Base-by-base conservation (phyloP, 2,113 vertebrate species). In the Oryzias woworae region DNA sequence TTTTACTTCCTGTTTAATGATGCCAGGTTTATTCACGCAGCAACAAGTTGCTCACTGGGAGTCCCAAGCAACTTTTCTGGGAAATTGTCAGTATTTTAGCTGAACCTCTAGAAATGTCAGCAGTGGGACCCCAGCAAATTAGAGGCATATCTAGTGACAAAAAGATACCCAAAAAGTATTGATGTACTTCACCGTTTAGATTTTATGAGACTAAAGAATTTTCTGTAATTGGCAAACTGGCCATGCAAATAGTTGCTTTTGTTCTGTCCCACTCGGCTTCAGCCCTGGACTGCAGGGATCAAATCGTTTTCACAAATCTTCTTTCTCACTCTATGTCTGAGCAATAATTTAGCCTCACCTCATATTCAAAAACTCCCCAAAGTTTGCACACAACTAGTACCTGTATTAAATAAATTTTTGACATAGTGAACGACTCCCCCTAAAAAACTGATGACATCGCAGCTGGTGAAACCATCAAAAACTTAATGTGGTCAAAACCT, bases 21-120 rank as follows among this genome's bases (percentile, higher is more conserved):
- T 58, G 46, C 22, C 2, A 14, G 5, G 14, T 45, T 74, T 63
- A 83, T 66, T 79, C 81, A 78, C 42, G 3, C 1, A 24, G 60
- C 28, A 45, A 65, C 28, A 70, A 45, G 60, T 80, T 53, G 78
- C 70, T 78, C 80, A 85, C 83, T 74, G 85, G 80, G 63, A 53
- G 22, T 22, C 57, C 28, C 53, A 55, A 60, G 48, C 7, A 31
- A 58, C 46, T 52, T 46, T 71, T 75, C 66, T 65, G 1, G 58
- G 71, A 78, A 79, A 28, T 66, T 42, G 62, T 2, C 13, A 24
- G 8, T 26, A 15, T 58, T 80, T 79, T 77, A 66, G 43, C 66
- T 24, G 54, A 53, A 59, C 26, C 18, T n/a, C 55, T 51, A 20
- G 3, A 71, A 67, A 55, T 55, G 17, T 59, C 78, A 55, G 14